Evolutionary conservation across 1,140 invertebrate genomes (phyloP).

Genomic region (Drosophila saltans): DNA sequence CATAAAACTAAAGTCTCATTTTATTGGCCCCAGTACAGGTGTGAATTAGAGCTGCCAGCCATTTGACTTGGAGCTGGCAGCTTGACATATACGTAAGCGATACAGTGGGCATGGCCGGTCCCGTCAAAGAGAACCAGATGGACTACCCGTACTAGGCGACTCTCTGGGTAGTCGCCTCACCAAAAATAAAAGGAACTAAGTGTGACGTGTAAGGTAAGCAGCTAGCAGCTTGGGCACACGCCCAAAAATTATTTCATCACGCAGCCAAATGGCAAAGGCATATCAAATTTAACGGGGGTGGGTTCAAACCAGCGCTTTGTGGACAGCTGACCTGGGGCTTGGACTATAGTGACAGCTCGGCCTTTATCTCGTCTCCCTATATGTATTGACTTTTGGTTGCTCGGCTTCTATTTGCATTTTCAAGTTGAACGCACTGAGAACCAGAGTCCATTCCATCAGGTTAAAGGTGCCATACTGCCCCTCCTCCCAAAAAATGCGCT

Average conservation of each 20-base stretch:
- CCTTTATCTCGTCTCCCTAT: slow-evolving; percentile 28
- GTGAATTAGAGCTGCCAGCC: slow-evolving; percentile 36
- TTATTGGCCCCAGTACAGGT: slow-evolving; percentile 46
- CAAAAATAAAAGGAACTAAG: slow-evolving; percentile 28
- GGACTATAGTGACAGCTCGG: slow-evolving; percentile 39
- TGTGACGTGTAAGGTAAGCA: slow-evolving; percentile 27
- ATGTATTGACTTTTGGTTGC: slow-evolving; percentile 32
- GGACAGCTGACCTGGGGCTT: slow-evolving; percentile 5
- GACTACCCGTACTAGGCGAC: neutral
- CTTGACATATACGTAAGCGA: slow-evolving; percentile 62
- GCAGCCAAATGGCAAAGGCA: slow-evolving; percentile 38
- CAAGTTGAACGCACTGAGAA: slow-evolving; percentile 62
- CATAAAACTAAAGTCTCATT: slow-evolving; percentile 38
- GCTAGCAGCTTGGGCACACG: slow-evolving; percentile 40
- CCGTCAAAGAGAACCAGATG: slow-evolving; percentile 41
- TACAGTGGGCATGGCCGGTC: slow-evolving; percentile 43
- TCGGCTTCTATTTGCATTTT: slow-evolving; percentile 45
- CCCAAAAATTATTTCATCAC: slow-evolving; percentile 65
- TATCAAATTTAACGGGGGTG: slow-evolving; percentile 56
- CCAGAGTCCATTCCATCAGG: slow-evolving; percentile 36
- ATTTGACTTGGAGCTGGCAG: slow-evolving; percentile 36
- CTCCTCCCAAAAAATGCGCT: slow-evolving; percentile 26
- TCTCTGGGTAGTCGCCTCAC: slow-evolving; percentile 18
- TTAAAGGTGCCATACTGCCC: slow-evolving; percentile 60
- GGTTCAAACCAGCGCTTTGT: slow-evolving; percentile 25